phyloP scores from a whole-genome alignment of 2,888 invertebrate genomes.

The Acleris literana region DNA sequence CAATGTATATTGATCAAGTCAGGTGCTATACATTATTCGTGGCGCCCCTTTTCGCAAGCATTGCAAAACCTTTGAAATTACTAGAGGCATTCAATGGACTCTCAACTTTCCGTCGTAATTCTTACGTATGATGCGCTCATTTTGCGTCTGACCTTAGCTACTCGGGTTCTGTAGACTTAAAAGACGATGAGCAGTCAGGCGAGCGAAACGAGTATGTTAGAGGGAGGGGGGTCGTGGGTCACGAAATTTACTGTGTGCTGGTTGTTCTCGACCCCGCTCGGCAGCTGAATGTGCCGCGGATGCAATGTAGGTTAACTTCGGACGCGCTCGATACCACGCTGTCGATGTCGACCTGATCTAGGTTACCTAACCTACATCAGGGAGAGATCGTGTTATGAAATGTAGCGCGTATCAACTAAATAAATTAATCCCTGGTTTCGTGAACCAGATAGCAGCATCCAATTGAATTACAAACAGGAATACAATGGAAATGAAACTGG shows the following conservation, averaged over 20 bases:
- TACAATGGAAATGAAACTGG: too few species aligned
- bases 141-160: too few species aligned
- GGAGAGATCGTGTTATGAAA: constrained; percentile 83
- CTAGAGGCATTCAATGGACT: too few species aligned
- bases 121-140: too few species aligned
- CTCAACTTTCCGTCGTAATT: too few species aligned
- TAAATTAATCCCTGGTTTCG: constrained; percentile 63
- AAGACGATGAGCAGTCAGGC: constrained; percentile 14
- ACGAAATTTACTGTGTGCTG: constrained; percentile 69
- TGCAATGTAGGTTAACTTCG: constrained; percentile 61
- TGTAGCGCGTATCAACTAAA: constrained; percentile 78
- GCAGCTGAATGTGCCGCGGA: constrained; percentile 65
- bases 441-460: constrained; percentile 51
- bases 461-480: not conserved
- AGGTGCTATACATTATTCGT: too few species aligned
- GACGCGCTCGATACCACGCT: constrained; percentile 81
- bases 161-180: constrained; percentile 17
- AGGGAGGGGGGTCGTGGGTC: constrained; percentile 62
- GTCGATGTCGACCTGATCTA: constrained; percentile 64
- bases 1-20: too few species aligned
- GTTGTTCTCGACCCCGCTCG: constrained; percentile 71
- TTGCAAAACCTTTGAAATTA: too few species aligned
- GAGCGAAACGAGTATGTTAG: constrained; percentile 23
- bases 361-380: constrained; percentile 84
- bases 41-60: too few species aligned